Conservation (phyloP, 2,888 invertebrate species). For the Xanthostigma xanthostigma region DNA sequence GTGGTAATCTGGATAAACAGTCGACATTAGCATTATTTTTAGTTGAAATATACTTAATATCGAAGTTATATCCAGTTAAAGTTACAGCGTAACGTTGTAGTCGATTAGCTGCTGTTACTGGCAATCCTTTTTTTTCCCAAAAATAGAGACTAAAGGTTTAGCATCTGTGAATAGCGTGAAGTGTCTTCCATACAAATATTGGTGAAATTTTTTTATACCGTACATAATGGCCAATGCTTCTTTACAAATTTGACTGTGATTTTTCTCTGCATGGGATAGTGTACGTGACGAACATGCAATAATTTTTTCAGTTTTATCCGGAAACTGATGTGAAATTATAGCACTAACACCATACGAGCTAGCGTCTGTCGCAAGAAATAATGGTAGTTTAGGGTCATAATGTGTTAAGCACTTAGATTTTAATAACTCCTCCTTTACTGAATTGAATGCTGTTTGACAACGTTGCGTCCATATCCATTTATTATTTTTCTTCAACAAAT, state of each 20-base stretch:
- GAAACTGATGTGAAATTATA: too few relatives aligned
- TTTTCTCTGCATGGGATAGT: constrained; percentile 14
- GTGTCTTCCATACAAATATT: constrained; percentile 20
- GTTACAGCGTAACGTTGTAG: constrained; percentile 14
- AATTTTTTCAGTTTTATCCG: too few relatives aligned
- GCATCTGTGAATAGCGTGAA: constrained; percentile 22
- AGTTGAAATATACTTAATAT: constrained; percentile 12
- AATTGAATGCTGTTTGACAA: too few relatives aligned
- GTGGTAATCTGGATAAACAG: constrained; percentile 13
- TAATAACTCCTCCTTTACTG: too few relatives aligned
- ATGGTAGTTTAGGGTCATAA: too few relatives aligned
- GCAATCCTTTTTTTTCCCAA: constrained; percentile 18
- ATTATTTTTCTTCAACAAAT: too few relatives aligned
- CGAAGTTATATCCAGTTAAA: constrained; percentile 14
- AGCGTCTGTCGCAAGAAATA: too few relatives aligned
- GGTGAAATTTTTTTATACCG: constrained; percentile 21
- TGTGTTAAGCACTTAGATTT: too few relatives aligned
- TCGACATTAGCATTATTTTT: constrained; percentile 14
- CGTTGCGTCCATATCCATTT: too few relatives aligned
- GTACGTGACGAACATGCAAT: constrained; percentile 16
- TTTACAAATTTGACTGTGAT: constrained; percentile 14
- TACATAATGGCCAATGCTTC: constrained; percentile 20
- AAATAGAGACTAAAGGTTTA: constrained; percentile 18
- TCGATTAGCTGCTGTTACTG: constrained; percentile 19
- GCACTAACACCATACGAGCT: too few relatives aligned